Percentiles rank a stretch among this genome's conserved stretches.
phyloP scores from a whole-genome alignment of 2,888 invertebrate species.

The Polydrusus cervinus region DNA sequence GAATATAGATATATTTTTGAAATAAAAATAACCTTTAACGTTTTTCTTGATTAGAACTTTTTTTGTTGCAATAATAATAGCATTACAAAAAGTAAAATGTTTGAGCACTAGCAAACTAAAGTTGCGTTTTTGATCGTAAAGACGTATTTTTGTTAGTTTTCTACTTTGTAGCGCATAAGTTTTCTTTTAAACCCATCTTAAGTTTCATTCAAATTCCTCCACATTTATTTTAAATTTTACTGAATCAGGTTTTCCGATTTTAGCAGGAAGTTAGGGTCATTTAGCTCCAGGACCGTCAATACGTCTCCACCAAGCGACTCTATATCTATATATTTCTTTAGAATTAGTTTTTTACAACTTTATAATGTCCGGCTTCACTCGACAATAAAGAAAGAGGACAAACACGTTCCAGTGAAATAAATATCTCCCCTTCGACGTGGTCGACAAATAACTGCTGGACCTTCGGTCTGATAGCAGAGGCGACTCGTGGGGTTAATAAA shows the following conservation, averaged over 20 bases:
- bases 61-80: too few relatives aligned
- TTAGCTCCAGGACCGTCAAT: slow-evolving; percentile 46
- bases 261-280: slow-evolving; percentile 49
- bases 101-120: too few relatives aligned
- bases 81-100: too few relatives aligned
- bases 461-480: slow-evolving; percentile 52
- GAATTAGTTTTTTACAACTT: slow-evolving; percentile 56
- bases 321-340: slow-evolving; percentile 50
- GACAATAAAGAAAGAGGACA: slow-evolving; percentile 54
- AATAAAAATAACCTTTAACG: too few relatives aligned
- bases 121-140: too few relatives aligned
- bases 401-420: slow-evolving; percentile 54
- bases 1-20: too few relatives aligned
- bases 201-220: slow-evolving; percentile 2
- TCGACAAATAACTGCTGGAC: slow-evolving; percentile 61
- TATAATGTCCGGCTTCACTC: slow-evolving; percentile 55
- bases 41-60: too few relatives aligned
- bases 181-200: not conserved
- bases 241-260: slow-evolving; percentile 40
- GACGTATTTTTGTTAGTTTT: too few relatives aligned
- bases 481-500: too few relatives aligned
- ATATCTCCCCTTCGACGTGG: slow-evolving; percentile 61
- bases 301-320: slow-evolving; percentile 41
- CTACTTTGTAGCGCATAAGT: not conserved
- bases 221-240: slow-evolving; percentile 21